Percentiles rank a stretch among this genome's conserved stretches.
Evolutionary conservation across 1,140 invertebrate species (phyloP).

Genomic region (Pseudoatta argentina): DNA sequence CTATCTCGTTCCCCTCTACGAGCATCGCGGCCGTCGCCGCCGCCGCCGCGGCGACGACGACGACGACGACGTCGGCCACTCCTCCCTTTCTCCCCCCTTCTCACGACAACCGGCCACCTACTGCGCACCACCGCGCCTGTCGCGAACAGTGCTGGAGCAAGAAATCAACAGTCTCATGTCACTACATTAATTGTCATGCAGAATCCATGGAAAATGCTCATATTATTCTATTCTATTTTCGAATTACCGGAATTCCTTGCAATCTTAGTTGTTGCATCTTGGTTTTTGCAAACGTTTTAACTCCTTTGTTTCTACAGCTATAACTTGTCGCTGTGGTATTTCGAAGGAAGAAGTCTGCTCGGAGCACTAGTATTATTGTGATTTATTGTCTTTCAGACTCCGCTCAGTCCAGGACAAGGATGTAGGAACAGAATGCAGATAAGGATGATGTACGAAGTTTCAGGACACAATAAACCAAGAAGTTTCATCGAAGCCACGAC

Average conservation of each 20-base stretch:
- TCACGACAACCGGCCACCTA: constrained; percentile 36
- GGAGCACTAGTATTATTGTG: neutral
- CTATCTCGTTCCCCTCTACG: constrained; percentile 42
- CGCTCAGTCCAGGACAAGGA: neutral
- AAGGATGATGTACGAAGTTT: neutral
- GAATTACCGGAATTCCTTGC: neutral
- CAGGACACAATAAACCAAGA: neutral
- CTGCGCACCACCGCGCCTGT: constrained; percentile 50
- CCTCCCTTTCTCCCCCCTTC: constrained; percentile 32
- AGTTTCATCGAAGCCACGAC: neutral
- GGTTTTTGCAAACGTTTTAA: neutral
- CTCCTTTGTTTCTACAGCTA: neutral
- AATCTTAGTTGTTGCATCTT: neutral
- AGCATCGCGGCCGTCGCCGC: constrained; percentile 26
- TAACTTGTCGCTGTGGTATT: neutral
- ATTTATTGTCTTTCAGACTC: neutral
- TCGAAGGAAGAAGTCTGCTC: neutral
- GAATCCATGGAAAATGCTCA: neutral
- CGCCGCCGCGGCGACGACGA: neutral
- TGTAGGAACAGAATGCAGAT: neutral
- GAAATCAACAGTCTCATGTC: neutral
- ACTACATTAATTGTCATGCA: neutral
- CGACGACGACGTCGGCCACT: neutral
- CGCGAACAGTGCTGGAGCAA: constrained; percentile 33
- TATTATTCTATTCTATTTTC: neutral